Percentiles rank a stretch among this genome's conserved stretches.
These are phyloP conservation scores for Phylloscopus trochiloides DNA, from an alignment of 2,113 vertebrate species.

Conservation along the genomic window DNA sequence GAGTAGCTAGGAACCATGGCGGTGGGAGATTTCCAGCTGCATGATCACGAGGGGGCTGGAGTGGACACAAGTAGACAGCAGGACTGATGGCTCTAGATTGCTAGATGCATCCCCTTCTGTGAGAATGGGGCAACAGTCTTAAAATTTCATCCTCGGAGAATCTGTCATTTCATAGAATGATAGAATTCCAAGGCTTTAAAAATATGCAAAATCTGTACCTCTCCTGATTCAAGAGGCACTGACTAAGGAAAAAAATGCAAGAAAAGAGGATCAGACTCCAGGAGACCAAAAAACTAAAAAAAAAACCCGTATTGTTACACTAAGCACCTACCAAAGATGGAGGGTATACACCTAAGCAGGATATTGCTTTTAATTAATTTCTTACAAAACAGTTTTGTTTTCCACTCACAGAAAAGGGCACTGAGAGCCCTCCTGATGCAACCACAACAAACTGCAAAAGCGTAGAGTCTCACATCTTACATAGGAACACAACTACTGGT, in stretches of 20 bases:
- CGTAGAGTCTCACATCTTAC: not conserved
- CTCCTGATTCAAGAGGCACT: not conserved
- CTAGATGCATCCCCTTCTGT: fast-evolving
- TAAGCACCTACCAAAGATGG: not conserved
- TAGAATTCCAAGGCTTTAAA: not conserved
- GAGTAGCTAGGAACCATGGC: fast-evolving
- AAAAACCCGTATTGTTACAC: not conserved
- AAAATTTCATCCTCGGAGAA: not conserved
- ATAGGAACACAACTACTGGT: not conserved
- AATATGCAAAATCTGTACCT: not conserved
- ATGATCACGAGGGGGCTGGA: fast-evolving
- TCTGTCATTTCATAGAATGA: not conserved
- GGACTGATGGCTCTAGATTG: not conserved
- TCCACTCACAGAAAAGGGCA: not conserved
- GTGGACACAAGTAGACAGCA: fast-evolving
- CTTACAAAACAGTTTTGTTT: not conserved
- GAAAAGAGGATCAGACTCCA: not conserved
- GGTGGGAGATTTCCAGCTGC: not conserved
- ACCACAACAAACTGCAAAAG: not conserved
- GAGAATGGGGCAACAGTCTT: not conserved
- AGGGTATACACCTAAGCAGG: not conserved
- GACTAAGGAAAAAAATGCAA: not conserved
- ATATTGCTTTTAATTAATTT: not conserved
- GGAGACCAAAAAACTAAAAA: not conserved
- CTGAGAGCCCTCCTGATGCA: not conserved